phyloP scores from a whole-genome alignment of 2,113 vertebrate genomes.

The Prochilodus magdalenae region DNA sequence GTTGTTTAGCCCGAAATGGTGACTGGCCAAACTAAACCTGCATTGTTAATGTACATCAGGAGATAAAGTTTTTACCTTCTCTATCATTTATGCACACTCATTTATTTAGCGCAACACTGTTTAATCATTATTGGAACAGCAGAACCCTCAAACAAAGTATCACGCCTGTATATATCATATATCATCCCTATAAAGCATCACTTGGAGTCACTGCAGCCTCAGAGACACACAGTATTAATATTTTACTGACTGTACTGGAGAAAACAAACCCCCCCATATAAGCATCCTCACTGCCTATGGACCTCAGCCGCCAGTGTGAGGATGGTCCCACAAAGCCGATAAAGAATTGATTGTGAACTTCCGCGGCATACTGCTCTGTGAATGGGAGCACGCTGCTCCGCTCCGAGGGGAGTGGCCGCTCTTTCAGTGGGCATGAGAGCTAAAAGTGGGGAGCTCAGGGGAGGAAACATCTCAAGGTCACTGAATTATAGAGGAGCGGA shows the following conservation, averaged over 20 bases:
- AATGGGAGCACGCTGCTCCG: slow-evolving; percentile 12
- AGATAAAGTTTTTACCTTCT: too few relatives aligned
- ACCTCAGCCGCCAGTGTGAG: background rate
- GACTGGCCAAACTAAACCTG: too few relatives aligned
- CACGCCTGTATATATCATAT: too few relatives aligned
- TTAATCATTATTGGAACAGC: too few relatives aligned
- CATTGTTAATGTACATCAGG: too few relatives aligned
- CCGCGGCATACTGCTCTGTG: background rate
- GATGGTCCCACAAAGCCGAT: slow-evolving; percentile 18
- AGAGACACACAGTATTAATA: background rate
- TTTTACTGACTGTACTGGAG: background rate
- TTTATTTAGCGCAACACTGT: too few relatives aligned
- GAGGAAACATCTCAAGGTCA: slow-evolving; percentile 52
- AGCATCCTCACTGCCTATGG: background rate
- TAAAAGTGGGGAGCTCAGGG: slow-evolving; percentile 51
- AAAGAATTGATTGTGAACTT: slow-evolving; percentile 1
- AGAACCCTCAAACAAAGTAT: too few relatives aligned
- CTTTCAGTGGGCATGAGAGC: slow-evolving; percentile 46
- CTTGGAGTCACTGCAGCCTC: background rate
- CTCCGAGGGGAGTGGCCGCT: slow-evolving; percentile 33
- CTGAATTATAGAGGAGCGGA: slow-evolving; percentile 61
- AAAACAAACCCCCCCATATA: background rate
- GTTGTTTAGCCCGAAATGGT: too few relatives aligned
- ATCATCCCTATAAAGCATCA: background rate
- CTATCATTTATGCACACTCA: too few relatives aligned